Conservation (phyloP, 1,140 invertebrate species). For the Drosophila seguyi region DNA sequence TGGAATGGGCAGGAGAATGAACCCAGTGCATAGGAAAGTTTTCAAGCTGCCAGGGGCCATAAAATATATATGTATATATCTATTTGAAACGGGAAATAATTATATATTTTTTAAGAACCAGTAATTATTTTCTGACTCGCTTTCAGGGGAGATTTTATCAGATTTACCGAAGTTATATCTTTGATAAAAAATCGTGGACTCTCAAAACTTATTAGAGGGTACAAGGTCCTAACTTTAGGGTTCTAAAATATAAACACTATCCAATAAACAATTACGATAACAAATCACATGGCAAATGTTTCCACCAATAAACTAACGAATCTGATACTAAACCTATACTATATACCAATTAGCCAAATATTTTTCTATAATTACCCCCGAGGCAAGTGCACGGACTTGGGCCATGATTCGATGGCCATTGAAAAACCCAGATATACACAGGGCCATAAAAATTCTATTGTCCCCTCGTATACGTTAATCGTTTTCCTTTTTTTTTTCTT, state of each 20-base stretch:
- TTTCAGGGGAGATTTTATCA: background rate
- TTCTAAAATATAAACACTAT: conserved; percentile 15
- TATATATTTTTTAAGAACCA: background rate
- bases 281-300: conserved; percentile 30
- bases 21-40: conserved; percentile 1
- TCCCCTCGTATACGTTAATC: conserved; percentile 56
- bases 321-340: conserved; percentile 37
- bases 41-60: background rate
- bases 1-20: conserved; percentile 25
- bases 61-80: too few species aligned
- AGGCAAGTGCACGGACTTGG: conserved; percentile 30
- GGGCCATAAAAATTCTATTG: conserved; percentile 53
- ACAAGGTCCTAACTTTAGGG: background rate
- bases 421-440: conserved; percentile 44
- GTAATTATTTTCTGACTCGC: background rate
- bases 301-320: conserved; percentile 21
- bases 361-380: conserved; percentile 43
- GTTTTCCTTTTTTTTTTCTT: conserved; percentile 34
- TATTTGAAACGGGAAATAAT: conserved; percentile 4
- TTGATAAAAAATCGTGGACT: background rate
- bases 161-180: background rate
- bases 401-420: conserved; percentile 36
- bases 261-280: conserved; percentile 24
- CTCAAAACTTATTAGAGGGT: background rate
- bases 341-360: conserved; percentile 39